These are phyloP conservation scores for Psittacara wagleri DNA, from an alignment of 2,113 vertebrate genomes.

Conservation along the genomic window DNA sequence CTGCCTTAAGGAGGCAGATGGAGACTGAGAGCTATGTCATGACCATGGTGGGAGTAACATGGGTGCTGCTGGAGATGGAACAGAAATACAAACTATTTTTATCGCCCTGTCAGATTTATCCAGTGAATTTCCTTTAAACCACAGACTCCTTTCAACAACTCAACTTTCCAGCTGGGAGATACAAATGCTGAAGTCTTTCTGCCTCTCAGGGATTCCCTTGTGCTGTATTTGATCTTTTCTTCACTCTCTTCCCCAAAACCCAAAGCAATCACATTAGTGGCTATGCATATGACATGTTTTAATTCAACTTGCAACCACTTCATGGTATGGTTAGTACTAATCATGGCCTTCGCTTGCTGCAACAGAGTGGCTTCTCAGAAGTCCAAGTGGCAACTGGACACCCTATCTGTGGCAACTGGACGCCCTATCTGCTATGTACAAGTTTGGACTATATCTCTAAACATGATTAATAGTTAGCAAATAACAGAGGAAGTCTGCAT, in stretches of 20 bases:
- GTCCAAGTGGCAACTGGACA: background rate
- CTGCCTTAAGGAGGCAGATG: constrained; percentile 71
- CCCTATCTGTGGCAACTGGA: background rate
- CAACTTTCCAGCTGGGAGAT: constrained; percentile 64
- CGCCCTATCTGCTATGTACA: background rate
- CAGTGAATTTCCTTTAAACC: constrained; percentile 73
- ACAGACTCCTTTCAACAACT: constrained; percentile 75
- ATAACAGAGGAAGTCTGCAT: background rate
- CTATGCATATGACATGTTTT: constrained; percentile 6
- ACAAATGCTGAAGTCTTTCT: constrained; percentile 30
- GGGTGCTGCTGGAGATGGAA: constrained; percentile 71
- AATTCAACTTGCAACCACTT: constrained; percentile 32
- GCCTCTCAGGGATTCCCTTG: constrained; percentile 23
- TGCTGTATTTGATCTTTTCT: constrained; percentile 27
- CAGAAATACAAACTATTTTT: constrained; percentile 73
- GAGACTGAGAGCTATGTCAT: constrained; percentile 59
- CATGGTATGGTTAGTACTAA: background rate
- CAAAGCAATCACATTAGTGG: background rate
- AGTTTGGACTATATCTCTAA: background rate
- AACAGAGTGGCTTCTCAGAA: background rate
- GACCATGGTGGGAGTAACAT: constrained; percentile 60
- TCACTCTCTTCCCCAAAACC: background rate
- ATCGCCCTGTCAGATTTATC: constrained; percentile 78
- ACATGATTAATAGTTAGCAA: background rate
- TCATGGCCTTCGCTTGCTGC: background rate